Percentiles rank a stretch among this genome's conserved stretches.
These are phyloP conservation scores for Diglossa brunneiventris DNA, from an alignment of 2,113 vertebrate species.

Conservation along the genomic window DNA sequence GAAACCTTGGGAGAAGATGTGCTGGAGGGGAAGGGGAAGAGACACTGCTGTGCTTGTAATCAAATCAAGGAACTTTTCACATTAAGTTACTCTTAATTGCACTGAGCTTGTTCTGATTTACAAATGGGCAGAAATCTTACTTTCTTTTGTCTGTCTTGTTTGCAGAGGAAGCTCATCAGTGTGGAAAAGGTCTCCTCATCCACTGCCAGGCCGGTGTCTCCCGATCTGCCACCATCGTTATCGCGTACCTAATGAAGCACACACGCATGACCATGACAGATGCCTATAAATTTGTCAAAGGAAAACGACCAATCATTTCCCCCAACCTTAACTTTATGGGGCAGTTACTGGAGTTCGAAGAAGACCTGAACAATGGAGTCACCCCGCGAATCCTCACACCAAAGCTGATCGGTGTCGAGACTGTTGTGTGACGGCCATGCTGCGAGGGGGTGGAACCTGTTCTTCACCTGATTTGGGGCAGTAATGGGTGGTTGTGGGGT, in stretches of 20 bases:
- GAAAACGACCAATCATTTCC: constrained; percentile 96
- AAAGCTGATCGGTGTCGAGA: constrained; percentile 93
- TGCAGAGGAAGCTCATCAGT: constrained; percentile 96
- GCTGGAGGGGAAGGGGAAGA: not conserved
- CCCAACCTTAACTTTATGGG: constrained; percentile 99
- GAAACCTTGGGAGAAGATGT: not conserved
- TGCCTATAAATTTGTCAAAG: constrained; percentile 98
- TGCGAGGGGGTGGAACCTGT: not conserved
- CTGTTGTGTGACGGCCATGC: constrained; percentile 77
- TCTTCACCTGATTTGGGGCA: constrained; percentile 1
- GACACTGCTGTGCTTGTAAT: not conserved
- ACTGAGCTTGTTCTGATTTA: not conserved
- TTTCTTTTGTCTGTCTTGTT: not conserved
- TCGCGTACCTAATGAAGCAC: constrained; percentile 99
- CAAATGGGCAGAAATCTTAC: not conserved
- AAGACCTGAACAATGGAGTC: constrained; percentile 96
- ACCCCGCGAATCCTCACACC: constrained; percentile 95
- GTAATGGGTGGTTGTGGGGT: not conserved
- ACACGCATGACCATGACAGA: constrained; percentile 99
- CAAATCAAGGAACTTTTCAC: not conserved
- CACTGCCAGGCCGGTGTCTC: constrained; percentile 98
- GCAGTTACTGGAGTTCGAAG: constrained; percentile 97
- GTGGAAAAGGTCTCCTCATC: constrained; percentile 92
- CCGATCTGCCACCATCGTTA: constrained; percentile 96
- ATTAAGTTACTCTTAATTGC: not conserved